Base-by-base conservation (phyloP, 1,140 invertebrate genomes). In the Thaumetopoea pityocampa region DNA sequence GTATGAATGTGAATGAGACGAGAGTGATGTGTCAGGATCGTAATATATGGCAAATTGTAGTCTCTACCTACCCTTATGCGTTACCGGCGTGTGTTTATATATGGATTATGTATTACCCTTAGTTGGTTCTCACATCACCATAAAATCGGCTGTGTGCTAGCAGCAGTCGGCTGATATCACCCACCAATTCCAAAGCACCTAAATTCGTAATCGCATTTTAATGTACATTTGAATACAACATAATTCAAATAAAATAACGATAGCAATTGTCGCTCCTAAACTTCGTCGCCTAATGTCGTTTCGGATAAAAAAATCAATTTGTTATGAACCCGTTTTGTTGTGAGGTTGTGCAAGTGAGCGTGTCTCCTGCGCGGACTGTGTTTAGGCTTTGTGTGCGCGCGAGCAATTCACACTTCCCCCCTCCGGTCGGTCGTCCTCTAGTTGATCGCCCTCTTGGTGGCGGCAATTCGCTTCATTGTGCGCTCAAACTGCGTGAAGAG, bases 251-350 rank as follows among this genome's bases (percentile, higher is more conserved):
- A 41, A 41, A 41, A 32, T 41, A n/a, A n/a, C 37, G 12, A 7
- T 14, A 20, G 7, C 28, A 41, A 41, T 41, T 41, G 37, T 41
- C 37, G 32, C 28, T 22, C 35, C 28, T 27, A 11, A 33, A 11
- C 28, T 10, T 37, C 36, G 36, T 16, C 9, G 16, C 41, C 51
- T 50, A 52, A 55, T 59, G 49, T 55, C 14, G 15, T 51, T 46
- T 45, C n/a, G 33, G 18, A 29, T 47, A 51, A 67, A 67, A 70
- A 70, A 73, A 64, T 66, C 63, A 70, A 73, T 73, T 70, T 67
- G 61, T 69, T 62, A 69, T 64, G 53, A 59, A 38, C 37, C 51
- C 27, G 54, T 53, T 60, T 51, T 41, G 36, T 32, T 26, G 28
- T 41, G 50, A 55, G 28, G 44, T 19, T 35, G 46, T 46, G 32